phyloP scores from a whole-genome alignment of 2,888 invertebrate species.

The Cheilosia impressa region DNA sequence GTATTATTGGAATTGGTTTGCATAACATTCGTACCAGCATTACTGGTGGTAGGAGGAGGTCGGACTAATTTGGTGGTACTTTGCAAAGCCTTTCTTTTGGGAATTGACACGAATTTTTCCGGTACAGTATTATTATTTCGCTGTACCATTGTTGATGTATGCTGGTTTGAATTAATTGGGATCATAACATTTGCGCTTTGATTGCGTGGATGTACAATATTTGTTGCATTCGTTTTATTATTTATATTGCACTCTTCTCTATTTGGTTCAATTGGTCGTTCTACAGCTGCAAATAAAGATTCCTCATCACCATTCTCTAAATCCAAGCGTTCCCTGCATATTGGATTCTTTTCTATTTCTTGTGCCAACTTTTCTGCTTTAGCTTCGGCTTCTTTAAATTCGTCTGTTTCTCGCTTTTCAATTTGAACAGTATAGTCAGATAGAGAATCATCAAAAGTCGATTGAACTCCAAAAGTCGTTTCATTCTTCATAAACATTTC shows the following conservation, averaged over 20 bases:
- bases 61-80: conserved; percentile 87
- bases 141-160: conserved; percentile 64
- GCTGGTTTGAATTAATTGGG: conserved; percentile 35
- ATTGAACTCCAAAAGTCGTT: conserved; percentile 94
- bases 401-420: conserved; percentile 93
- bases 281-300: conserved; percentile 93
- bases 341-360: conserved; percentile 95
- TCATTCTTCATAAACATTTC: conserved; percentile 99
- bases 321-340: conserved; percentile 91
- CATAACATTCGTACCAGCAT: conserved; percentile 72
- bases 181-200: conserved; percentile 26
- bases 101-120: conserved; percentile 91
- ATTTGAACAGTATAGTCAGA: conserved; percentile 96
- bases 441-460: conserved; percentile 95
- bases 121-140: conserved; percentile 41
- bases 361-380: conserved; percentile 95
- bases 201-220: conserved; percentile 23
- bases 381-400: conserved; percentile 87
- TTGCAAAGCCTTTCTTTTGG: conserved; percentile 88
- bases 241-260: conserved; percentile 50
- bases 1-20: conserved; percentile 65
- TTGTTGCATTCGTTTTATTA: conserved; percentile 30
- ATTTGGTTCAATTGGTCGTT: conserved; percentile 84
- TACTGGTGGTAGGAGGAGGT: conserved; percentile 86
- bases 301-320: conserved; percentile 97